Conservation (phyloP, 2,888 invertebrate species). For the Sycophila texana region DNA sequence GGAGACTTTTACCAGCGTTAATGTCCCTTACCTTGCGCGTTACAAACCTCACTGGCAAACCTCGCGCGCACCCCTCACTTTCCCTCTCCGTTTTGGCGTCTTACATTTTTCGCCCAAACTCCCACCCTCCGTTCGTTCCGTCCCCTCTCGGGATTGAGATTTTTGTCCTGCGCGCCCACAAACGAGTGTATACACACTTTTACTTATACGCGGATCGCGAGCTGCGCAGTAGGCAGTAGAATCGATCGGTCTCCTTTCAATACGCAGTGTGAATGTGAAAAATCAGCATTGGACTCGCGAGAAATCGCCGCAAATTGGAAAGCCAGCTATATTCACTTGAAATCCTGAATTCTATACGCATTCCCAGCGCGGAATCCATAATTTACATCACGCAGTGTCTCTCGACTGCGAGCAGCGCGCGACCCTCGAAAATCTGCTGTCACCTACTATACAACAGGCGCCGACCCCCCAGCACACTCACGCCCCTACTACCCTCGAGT, state of each 20-base stretch:
- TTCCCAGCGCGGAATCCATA: conserved; percentile 31
- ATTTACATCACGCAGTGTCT: conserved; percentile 39
- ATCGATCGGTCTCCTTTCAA: too few relatives aligned
- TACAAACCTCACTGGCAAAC: conserved; percentile 43
- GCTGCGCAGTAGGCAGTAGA: neutral
- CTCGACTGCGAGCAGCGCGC: neutral
- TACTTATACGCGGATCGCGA: neutral
- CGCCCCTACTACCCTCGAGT: neutral
- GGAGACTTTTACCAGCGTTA: conserved; percentile 53
- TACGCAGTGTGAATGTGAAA: too few relatives aligned
- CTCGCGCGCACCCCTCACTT: conserved; percentile 22
- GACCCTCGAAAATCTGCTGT: conserved; percentile 17
- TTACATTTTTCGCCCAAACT: conserved; percentile 9
- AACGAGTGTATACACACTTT: too few relatives aligned
- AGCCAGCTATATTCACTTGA: conserved; percentile 24
- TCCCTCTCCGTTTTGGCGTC: conserved; percentile 31
- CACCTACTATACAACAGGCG: neutral
- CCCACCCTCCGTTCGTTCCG: too few relatives aligned
- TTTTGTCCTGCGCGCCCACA: too few relatives aligned
- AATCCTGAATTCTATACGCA: neutral
- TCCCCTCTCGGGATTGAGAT: too few relatives aligned
- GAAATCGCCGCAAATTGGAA: conserved; percentile 35
- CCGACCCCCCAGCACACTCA: neutral
- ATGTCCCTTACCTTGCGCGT: conserved; percentile 52
- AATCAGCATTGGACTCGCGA: neutral